Base-by-base conservation (phyloP, 37 sponge, comb jelly and placozoan species). In the Geodia barretti region DNA sequence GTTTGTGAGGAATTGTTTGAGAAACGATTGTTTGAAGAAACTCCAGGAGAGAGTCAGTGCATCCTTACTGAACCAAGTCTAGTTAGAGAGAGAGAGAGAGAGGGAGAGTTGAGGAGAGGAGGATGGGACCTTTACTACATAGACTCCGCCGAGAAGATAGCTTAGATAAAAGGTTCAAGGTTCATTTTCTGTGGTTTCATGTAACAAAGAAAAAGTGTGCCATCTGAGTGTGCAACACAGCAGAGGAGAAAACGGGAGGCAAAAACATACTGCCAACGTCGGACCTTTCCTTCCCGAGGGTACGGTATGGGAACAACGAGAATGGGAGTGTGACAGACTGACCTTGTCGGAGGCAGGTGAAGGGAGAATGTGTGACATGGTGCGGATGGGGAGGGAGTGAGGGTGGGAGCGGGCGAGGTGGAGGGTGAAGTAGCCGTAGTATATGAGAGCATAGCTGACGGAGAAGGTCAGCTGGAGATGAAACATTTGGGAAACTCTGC, bases 1-100 rank as follows among this genome's bases (percentile, higher is more conserved):
- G 73, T 97, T 87, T 14, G 99, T 98, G 11, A 98, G 80, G 17
- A 95, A 37, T 75, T 94, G 96, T 77, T 98, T 98, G 20, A 98
- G 93, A 39, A 96, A 41, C 4, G 95, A 89, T 71, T 98, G 91
- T 47, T 81, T 94, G 72, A 91, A 85, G 90, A 97, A 97, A 70
- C 90, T 94, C 87, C 83, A 82, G 3, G 87, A 82, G 31, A 89
- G 70, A 23, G 39, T 35, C 0, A 86, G 33, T 5, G 88, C 73
- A 1, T 71, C 11, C 2, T 62, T 60, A 36, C 60, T 40, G 33
- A 79, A 76, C 64, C 65, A 79, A n/a, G n/a, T n/a, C n/a, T n/a
- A n/a, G n/a, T n/a, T n/a, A n/a, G n/a, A n/a, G n/a, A n/a, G n/a
- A n/a, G n/a, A n/a, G n/a, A n/a, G n/a, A n/a, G n/a, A n/a, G n/a